Percentiles rank a stretch among this genome's conserved stretches.
Evolutionary conservation across 2,113 vertebrate species (phyloP).

Genomic region (Hypocryptadius cinnamomeus): DNA sequence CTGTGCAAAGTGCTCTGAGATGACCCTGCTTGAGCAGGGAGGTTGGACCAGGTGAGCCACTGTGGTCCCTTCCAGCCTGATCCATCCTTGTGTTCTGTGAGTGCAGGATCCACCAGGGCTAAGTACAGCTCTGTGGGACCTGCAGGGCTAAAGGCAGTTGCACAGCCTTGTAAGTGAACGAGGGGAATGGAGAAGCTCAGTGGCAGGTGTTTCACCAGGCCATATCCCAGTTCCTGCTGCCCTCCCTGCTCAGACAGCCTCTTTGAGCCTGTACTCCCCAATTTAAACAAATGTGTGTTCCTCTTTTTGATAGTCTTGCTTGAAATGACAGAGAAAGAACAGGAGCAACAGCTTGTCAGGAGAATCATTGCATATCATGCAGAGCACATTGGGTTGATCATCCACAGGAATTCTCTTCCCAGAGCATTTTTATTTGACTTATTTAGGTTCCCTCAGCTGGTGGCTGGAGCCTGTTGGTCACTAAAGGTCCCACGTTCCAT

Average conservation of each 20-base stretch:
- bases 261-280: neutral
- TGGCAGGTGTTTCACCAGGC: neutral
- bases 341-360: neutral
- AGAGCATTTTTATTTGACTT: neutral
- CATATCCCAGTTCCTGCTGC: neutral
- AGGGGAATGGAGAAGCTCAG: neutral
- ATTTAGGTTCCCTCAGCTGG: neutral
- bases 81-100: neutral
- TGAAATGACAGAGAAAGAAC: neutral
- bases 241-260: neutral
- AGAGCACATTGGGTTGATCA: fast-evolving
- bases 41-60: neutral
- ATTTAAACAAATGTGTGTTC: fast-evolving
- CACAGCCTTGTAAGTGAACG: fast-evolving
- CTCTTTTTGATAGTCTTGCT: neutral
- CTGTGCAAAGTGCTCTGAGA: neutral
- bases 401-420: neutral
- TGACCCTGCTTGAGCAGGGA: neutral
- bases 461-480: neutral
- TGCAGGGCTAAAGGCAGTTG: neutral
- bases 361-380: fast-evolving
- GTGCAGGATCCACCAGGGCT: neutral
- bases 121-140: neutral
- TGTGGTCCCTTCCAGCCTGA: neutral
- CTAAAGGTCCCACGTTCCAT: neutral